phyloP scores from a whole-genome alignment of 2,797 vertebrate genomes.

The Siniperca undulata region DNA sequence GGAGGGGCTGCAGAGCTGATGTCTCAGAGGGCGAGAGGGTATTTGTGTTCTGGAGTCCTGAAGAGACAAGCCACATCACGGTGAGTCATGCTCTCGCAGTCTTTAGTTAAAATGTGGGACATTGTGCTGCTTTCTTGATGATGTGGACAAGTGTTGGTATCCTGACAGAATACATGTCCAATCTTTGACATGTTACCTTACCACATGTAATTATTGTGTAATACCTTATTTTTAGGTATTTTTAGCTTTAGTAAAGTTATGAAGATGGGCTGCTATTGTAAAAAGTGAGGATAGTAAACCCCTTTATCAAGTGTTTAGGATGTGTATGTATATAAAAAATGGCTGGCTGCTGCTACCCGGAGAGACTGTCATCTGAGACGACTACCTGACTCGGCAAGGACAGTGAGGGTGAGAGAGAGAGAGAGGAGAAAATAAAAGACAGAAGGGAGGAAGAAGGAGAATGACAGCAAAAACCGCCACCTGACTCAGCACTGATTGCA shows the following conservation, averaged over 20 bases:
- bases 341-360: slow-evolving; percentile 50
- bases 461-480: slow-evolving; percentile 31
- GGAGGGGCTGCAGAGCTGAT: slow-evolving; percentile 79
- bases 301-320: slow-evolving; percentile 22
- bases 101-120: slow-evolving; percentile 29
- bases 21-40: slow-evolving; percentile 75
- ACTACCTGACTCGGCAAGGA: slow-evolving; percentile 83
- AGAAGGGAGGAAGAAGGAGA: slow-evolving; percentile 27
- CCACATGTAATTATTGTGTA: neutral
- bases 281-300: slow-evolving; percentile 19
- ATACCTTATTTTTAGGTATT: neutral
- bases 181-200: neutral
- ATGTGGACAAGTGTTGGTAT: neutral
- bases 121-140: slow-evolving; percentile 13
- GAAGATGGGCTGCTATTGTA: slow-evolving; percentile 16
- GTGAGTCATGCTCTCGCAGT: slow-evolving; percentile 77
- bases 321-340: slow-evolving; percentile 67
- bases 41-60: slow-evolving; percentile 82
- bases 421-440: slow-evolving; percentile 38
- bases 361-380: slow-evolving; percentile 77
- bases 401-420: slow-evolving; percentile 54
- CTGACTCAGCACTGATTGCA: slow-evolving; percentile 62
- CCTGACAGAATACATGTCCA: neutral
- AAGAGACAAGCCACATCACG: slow-evolving; percentile 82
- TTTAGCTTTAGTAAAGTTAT: slow-evolving; percentile 2